phyloP scores from a whole-genome alignment of 2,797 vertebrate genomes.

The Acanthiza pusilla region DNA sequence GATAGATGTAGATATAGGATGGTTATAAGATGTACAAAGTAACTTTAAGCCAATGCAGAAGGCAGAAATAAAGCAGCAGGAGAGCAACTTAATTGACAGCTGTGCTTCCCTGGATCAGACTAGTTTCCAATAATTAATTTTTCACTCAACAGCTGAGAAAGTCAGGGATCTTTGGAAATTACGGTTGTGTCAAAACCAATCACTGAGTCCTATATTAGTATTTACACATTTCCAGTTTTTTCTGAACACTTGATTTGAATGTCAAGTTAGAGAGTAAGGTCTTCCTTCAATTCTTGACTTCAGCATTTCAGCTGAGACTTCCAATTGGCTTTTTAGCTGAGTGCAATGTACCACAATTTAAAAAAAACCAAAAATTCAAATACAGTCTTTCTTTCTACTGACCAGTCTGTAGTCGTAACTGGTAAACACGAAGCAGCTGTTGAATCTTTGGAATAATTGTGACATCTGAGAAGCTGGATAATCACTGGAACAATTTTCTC shows the following conservation, averaged over 20 bases:
- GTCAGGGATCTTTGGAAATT: neutral
- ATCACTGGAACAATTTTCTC: conserved; percentile 25
- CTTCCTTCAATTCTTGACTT: neutral
- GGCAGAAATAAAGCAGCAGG: neutral
- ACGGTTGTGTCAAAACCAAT: neutral
- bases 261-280: neutral
- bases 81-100: neutral
- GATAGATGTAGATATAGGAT: too few relatives aligned
- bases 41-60: neutral
- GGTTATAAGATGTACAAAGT: neutral
- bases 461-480: conserved; percentile 3
- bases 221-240: neutral
- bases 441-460: neutral
- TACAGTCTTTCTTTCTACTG: neutral
- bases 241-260: neutral
- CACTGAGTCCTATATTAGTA: neutral
- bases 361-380: neutral
- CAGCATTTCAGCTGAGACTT: neutral
- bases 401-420: neutral
- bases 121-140: neutral
- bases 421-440: neutral
- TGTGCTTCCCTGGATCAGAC: neutral
- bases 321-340: neutral
- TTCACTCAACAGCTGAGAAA: neutral
- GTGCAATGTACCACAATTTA: neutral